phyloP scores from a whole-genome alignment of 2,113 vertebrate species.

The Pyxicephalus adspersus region DNA sequence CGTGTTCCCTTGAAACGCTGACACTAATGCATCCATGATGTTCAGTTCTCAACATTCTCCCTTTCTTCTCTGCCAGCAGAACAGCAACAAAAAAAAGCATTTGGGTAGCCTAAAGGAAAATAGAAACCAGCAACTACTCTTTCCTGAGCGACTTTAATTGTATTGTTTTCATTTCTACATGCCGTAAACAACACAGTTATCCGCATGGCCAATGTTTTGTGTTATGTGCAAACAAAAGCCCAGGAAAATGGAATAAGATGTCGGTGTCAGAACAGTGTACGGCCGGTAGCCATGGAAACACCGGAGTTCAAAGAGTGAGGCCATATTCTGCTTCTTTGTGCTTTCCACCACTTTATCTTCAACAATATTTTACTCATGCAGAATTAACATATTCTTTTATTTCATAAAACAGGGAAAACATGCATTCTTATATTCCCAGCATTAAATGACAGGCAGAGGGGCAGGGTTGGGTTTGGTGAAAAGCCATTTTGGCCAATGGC shows the following conservation, averaged over 20 bases:
- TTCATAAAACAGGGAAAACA: too few species aligned
- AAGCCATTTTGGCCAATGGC: too few species aligned
- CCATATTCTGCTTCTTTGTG: not conserved
- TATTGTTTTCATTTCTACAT: constrained; percentile 31
- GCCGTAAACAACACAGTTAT: constrained; percentile 18
- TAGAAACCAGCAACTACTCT: constrained; percentile 1
- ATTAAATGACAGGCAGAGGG: too few species aligned
- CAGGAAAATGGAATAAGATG: constrained; percentile 24
- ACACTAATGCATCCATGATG: constrained; percentile 42
- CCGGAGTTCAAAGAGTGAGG: constrained; percentile 24
- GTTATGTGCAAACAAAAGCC: constrained; percentile 20
- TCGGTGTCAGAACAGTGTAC: constrained; percentile 9
- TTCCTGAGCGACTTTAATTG: constrained; percentile 13
- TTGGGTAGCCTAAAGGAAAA: constrained; percentile 8
- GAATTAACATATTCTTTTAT: not conserved
- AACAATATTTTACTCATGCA: not conserved
- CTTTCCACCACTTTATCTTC: not conserved
- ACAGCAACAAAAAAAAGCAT: constrained; percentile 31
- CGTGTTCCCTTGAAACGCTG: constrained; percentile 30
- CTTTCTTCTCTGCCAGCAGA: constrained; percentile 16
- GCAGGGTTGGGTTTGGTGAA: too few species aligned
- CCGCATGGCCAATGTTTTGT: constrained; percentile 18
- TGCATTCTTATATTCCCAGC: too few species aligned
- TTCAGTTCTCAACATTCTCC: not conserved
- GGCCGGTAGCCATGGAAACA: constrained; percentile 29